These are phyloP conservation scores for Andrena bicolor DNA, from an alignment of 2,888 invertebrate genomes.

Conservation along the genomic window DNA sequence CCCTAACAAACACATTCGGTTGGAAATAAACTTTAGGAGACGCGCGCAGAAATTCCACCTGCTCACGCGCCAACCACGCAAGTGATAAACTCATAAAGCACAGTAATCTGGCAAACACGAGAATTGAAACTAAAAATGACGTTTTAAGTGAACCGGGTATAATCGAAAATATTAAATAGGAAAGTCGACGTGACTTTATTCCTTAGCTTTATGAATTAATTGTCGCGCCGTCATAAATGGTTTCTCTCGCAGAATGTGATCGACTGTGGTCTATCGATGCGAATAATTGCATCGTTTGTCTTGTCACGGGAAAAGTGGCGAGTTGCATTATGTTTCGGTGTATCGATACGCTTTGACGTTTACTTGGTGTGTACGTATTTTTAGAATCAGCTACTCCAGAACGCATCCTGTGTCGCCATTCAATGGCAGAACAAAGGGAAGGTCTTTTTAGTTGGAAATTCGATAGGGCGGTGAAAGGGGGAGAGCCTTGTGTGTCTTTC, in stretches of 20 bases:
- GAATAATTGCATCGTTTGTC: constrained; percentile 9
- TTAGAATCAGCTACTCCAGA: background rate
- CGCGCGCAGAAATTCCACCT: no score
- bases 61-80: no score
- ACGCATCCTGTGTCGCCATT: background rate
- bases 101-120: no score
- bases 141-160: no score
- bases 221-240: background rate
- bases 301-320: background rate
- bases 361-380: constrained; percentile 8
- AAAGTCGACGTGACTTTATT: no score
- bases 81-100: no score
- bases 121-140: no score
- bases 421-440: constrained; percentile 7
- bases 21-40: no score
- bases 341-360: background rate
- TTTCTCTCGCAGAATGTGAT: background rate
- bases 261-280: background rate
- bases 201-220: no score
- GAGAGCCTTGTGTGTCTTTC: constrained; percentile 23
- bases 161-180: no score
- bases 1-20: no score
- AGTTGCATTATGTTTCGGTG: background rate
- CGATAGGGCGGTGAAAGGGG: constrained; percentile 26
- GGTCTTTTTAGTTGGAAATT: constrained; percentile 45